These are phyloP conservation scores for Pheosia gnoma DNA, from an alignment of 2,888 invertebrate species.

Conservation along the genomic window DNA sequence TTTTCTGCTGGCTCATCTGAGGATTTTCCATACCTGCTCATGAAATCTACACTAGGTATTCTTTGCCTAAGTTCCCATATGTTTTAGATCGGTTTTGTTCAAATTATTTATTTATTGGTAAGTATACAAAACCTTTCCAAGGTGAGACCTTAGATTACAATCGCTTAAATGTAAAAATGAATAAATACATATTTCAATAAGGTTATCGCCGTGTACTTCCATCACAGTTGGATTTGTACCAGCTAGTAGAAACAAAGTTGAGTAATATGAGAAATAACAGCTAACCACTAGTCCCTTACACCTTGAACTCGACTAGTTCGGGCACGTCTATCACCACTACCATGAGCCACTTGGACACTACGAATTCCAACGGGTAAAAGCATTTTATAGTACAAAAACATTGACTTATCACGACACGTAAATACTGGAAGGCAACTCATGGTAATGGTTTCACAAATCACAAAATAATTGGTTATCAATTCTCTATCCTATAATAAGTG, in stretches of 20 bases:
- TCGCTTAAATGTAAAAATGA: constrained; percentile 44
- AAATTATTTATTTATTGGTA: constrained; percentile 35
- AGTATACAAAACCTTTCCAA: constrained; percentile 47
- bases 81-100: constrained; percentile 42
- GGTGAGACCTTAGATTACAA: constrained; percentile 50
- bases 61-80: constrained; percentile 49
- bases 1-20: constrained; percentile 76
- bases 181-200: constrained; percentile 47
- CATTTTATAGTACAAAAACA: constrained; percentile 43
- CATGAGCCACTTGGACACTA: constrained; percentile 38
- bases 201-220: constrained; percentile 47
- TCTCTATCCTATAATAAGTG: constrained; percentile 61
- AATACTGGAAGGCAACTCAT: constrained; percentile 39
- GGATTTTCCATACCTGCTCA: constrained; percentile 70
- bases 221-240: constrained; percentile 45
- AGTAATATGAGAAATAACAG: constrained; percentile 45
- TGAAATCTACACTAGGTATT: constrained; percentile 63
- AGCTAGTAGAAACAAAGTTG: constrained; percentile 41
- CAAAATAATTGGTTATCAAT: constrained; percentile 42
- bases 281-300: constrained; percentile 31
- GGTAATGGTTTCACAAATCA: constrained; percentile 37
- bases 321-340: constrained; percentile 37
- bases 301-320: constrained; percentile 38
- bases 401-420: constrained; percentile 30
- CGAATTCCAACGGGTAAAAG: constrained; percentile 41